Base-by-base conservation (phyloP, 1,140 invertebrate genomes). In the Drosophila mojavensis region DNA sequence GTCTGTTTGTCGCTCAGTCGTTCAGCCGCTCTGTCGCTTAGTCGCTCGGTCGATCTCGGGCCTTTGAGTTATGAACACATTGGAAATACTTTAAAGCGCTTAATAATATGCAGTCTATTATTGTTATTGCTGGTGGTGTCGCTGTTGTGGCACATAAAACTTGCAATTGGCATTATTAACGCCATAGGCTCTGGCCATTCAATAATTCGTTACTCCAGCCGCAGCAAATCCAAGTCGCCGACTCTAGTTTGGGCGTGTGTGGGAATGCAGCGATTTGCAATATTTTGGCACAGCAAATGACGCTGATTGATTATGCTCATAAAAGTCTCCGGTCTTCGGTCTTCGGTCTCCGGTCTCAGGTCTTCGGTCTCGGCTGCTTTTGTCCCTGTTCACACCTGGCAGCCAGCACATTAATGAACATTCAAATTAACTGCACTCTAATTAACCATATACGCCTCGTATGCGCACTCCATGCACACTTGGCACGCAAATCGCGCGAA, bases 71-170 rank as follows among this genome's bases (percentile, higher is more conserved):
- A 76, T 75, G 68, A 78, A 56, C 48, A 69, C 71, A 65, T 83
- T 86, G 82, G 68, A 89, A 83, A 86, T 86, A 78, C 71, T 89
- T 80, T 88, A 89, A 83, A 86, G 65, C 79, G 76, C 83, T 86
- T 86, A 86, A 86, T 86, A 86, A 86, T 88, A 86, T 86, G 83
- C 83, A 86, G 83, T 86, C 73, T 83, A 88, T 86, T 86, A 86
- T 86, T 88, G 83, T 86, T 86, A 89, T 86, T 88, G 28, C 28
- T 30, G 82, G 63, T 30, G 82, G 63, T 68, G 67, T 82, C 71
- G 83, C 68, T 83, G 83, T 71, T 83, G 83, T 66, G 68, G 83
- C 76, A 83, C 82, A 85, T 85, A 88, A 85, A 89, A 83, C 72
- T 79, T 79, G 84, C 83, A 86, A 86, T 86, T 86, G 83, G 83